A percentile compares a stretch with the other conserved stretches of the same genome.
Conservation (phyloP, 2,113 vertebrate species). For the Stercorarius parasiticus region DNA sequence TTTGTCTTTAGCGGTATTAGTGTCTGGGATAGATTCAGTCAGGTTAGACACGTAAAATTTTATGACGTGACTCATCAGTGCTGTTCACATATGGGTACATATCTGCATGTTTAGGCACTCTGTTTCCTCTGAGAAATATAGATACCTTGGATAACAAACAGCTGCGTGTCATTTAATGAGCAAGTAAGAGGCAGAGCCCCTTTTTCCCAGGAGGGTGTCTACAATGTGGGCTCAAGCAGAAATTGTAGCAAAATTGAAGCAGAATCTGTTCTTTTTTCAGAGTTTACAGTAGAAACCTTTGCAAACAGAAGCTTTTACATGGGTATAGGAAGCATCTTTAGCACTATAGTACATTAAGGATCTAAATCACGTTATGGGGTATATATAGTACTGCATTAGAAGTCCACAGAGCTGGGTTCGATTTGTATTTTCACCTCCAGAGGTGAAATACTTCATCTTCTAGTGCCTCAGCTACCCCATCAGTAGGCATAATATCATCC, state of each 20-base stretch:
- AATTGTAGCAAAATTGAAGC: not conserved
- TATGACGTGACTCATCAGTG: not conserved
- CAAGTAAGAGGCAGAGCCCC: not conserved
- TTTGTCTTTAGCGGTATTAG: not conserved
- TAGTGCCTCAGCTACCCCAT: not conserved
- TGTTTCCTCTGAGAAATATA: not conserved
- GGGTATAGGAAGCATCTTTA: not conserved
- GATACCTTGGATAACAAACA: not conserved
- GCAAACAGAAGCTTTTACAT: not conserved
- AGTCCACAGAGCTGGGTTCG: not conserved
- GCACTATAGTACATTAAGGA: not conserved
- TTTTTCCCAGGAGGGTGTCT: not conserved
- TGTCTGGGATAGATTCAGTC: conserved; percentile 23
- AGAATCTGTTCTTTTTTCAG: not conserved
- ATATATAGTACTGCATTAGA: not conserved
- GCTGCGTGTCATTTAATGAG: not conserved
- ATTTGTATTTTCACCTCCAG: not conserved
- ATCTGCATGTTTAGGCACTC: not conserved
- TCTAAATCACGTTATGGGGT: not conserved
- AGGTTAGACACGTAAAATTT: conserved; percentile 24
- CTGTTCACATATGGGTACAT: not conserved
- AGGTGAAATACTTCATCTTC: not conserved
- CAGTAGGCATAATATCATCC: not conserved
- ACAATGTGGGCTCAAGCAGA: not conserved
- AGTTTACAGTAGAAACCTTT: not conserved